phyloP scores from a whole-genome alignment of 1,140 invertebrate species.

The Drosophila erecta region DNA sequence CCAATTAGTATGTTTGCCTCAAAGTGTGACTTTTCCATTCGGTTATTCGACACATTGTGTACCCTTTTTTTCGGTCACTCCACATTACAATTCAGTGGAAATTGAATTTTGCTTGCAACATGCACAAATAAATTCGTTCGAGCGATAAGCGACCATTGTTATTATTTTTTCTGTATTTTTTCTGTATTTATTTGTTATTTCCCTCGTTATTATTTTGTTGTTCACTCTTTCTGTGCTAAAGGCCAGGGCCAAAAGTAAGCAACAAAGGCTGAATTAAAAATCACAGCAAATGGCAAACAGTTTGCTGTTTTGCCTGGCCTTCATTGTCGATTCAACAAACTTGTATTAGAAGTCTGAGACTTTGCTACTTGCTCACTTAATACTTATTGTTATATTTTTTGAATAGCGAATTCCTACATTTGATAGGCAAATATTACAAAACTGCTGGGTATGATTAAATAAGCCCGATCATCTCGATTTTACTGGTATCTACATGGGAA shows the following conservation, averaged over 20 bases:
- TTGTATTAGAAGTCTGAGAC: background rate
- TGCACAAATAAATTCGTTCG: constrained; percentile 10
- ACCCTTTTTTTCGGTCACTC: background rate
- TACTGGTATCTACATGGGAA: no score
- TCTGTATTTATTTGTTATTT: constrained; percentile 4
- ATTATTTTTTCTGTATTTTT: constrained; percentile 2
- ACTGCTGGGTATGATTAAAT: no score
- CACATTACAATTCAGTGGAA: constrained; percentile 47
- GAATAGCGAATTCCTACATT: background rate
- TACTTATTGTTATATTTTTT: background rate
- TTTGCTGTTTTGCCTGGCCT: constrained; percentile 21
- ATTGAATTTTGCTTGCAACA: constrained; percentile 57
- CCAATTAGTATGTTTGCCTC: constrained; percentile 52
- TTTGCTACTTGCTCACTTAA: background rate
- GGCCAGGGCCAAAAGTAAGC: constrained; percentile 31
- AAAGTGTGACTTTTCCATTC: constrained; percentile 8
- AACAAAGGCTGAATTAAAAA: constrained; percentile 17
- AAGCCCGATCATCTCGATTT: no score
- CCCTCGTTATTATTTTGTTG: constrained; percentile 10
- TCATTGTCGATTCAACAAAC: constrained; percentile 8
- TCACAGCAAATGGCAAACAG: constrained; percentile 16
- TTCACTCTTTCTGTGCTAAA: constrained; percentile 27
- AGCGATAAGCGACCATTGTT: background rate
- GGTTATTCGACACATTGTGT: background rate
- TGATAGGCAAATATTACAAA: no score